Percentiles rank a stretch among this genome's conserved stretches.
phyloP scores from a whole-genome alignment of 2,888 invertebrate species.

The Callyntrura sp. region DNA sequence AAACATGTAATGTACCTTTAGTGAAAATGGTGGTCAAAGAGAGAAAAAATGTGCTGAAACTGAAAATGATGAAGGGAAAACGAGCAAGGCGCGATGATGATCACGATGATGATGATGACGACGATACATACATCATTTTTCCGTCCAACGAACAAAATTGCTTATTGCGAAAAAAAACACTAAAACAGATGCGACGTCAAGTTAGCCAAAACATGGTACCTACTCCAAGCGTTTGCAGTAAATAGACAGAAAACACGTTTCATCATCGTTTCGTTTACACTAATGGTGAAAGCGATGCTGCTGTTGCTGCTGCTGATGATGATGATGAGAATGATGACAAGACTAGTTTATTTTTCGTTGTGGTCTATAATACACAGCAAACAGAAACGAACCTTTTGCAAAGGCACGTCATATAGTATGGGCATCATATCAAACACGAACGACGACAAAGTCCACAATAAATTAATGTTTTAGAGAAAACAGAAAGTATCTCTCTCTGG shows the following conservation, averaged over 20 bases:
- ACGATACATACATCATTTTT: slow-evolving; percentile 53
- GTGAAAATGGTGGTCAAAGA: slow-evolving; percentile 19
- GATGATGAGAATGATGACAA: slow-evolving; percentile 24
- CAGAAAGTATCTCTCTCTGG: slow-evolving; percentile 19
- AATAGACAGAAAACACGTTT: neutral
- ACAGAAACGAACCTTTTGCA: neutral
- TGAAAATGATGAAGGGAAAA: slow-evolving; percentile 58
- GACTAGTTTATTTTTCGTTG: neutral
- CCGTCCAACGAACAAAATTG: slow-evolving; percentile 42
- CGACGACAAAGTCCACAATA: slow-evolving; percentile 24
- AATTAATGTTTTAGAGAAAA: slow-evolving; percentile 42
- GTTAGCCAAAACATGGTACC: slow-evolving; percentile 3
- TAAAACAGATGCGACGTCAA: slow-evolving; percentile 57
- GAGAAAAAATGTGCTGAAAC: slow-evolving; percentile 51
- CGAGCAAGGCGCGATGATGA: slow-evolving; percentile 26
- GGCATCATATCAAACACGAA: neutral
- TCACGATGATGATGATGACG: slow-evolving; percentile 51
- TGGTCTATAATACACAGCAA: neutral
- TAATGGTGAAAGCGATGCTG: too few relatives aligned
- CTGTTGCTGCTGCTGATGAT: too few relatives aligned
- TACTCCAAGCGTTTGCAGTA: neutral
- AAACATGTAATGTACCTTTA: slow-evolving; percentile 13
- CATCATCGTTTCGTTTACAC: neutral
- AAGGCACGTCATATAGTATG: neutral
- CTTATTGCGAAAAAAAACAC: slow-evolving; percentile 66